Conservation (phyloP, 1,140 invertebrate genomes). For the Polyergus mexicanus region DNA sequence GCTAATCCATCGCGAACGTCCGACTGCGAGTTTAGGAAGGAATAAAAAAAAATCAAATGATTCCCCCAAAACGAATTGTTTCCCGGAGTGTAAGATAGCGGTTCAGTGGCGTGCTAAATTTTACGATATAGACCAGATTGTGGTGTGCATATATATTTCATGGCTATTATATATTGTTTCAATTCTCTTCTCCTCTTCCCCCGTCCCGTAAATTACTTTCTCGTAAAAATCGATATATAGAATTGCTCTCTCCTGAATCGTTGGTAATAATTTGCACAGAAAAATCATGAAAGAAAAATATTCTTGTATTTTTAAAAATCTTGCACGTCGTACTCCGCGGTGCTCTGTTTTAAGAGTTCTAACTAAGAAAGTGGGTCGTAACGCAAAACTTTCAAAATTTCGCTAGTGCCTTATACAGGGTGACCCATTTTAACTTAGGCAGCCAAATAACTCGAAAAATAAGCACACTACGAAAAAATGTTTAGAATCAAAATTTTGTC, state of each 20-base stretch:
- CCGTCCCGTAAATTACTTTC: constrained; percentile 65
- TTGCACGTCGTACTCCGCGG: constrained; percentile 41
- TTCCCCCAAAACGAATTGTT: constrained; percentile 47
- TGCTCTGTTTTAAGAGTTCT: constrained; percentile 56
- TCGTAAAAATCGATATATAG: constrained; percentile 13
- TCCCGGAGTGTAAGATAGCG: constrained; percentile 36
- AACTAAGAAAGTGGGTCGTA: constrained; percentile 52
- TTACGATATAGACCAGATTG: constrained; percentile 15
- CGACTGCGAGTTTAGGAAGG: constrained; percentile 28
- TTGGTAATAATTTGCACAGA: constrained; percentile 63
- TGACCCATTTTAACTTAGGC: too few species aligned
- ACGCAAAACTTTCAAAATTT: constrained; percentile 69
- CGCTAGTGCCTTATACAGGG: constrained; percentile 51
- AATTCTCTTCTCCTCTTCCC: neutral
- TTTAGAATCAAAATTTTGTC: too few species aligned
- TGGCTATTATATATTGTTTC: constrained; percentile 44
- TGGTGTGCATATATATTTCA: constrained; percentile 53
- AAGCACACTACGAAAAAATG: too few species aligned
- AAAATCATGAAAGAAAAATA: constrained; percentile 68
- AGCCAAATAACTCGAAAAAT: too few species aligned
- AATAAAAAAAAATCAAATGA: constrained; percentile 30
- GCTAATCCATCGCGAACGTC: constrained; percentile 30
- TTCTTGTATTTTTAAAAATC: constrained; percentile 34
- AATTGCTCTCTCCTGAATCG: neutral
- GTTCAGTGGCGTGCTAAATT: constrained; percentile 37